Percentiles rank a stretch among this genome's conserved stretches.
Evolutionary conservation across 2,888 invertebrate species (phyloP).

Genomic region (Lycophotia porphyrea): DNA sequence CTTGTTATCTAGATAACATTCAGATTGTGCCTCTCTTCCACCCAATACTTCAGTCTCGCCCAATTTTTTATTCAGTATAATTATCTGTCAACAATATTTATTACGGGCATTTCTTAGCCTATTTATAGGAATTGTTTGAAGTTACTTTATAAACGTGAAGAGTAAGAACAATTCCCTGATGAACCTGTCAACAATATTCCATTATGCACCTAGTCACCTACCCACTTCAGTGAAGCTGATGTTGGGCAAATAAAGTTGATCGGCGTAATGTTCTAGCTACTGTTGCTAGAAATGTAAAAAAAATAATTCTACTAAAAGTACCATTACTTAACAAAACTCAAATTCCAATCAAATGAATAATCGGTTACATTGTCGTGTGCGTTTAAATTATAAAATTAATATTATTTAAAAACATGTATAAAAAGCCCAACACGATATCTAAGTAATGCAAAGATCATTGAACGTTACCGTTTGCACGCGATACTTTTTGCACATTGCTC

Average conservation of each 20-base stretch:
- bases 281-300: slow-evolving; percentile 4
- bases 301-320: neutral
- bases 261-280: neutral
- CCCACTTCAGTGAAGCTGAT: neutral
- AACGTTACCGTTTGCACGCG: slow-evolving; percentile 25
- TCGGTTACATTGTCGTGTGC: slow-evolving; percentile 3
- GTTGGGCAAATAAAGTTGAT: neutral
- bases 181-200: slow-evolving; percentile 39
- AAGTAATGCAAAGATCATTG: neutral
- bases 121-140: slow-evolving; percentile 2
- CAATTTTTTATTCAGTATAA: neutral
- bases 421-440: neutral
- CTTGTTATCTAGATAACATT: neutral
- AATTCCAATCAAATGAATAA: slow-evolving; percentile 1
- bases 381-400: neutral
- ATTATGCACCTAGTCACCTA: slow-evolving; percentile 9
- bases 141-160: slow-evolving; percentile 2
- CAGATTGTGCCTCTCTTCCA: neutral
- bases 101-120: slow-evolving; percentile 16
- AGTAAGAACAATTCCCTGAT: neutral
- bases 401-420: neutral
- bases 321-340: slow-evolving; percentile 14
- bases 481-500: slow-evolving; percentile 12
- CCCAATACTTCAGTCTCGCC: neutral
- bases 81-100: slow-evolving; percentile 38